phyloP scores from a whole-genome alignment of 2,888 invertebrate genomes.

The Lymantria monacha region DNA sequence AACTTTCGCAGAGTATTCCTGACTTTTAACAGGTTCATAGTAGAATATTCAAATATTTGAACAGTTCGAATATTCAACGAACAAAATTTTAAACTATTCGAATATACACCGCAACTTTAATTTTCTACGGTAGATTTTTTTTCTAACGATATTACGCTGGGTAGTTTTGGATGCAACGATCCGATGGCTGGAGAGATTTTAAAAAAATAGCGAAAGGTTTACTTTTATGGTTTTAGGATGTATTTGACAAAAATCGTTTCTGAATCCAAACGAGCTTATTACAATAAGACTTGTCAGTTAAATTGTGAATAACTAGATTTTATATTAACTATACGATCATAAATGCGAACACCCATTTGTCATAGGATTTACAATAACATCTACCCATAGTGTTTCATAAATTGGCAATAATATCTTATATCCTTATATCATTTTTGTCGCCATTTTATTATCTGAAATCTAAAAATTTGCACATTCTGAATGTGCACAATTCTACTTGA shows the following conservation, averaged over 20 bases:
- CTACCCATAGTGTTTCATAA: too few species aligned
- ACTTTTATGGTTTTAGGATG: not conserved
- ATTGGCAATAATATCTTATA: too few species aligned
- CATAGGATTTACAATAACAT: too few species aligned
- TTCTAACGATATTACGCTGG: conserved; percentile 29
- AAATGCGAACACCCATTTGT: too few species aligned
- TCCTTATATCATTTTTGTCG: too few species aligned
- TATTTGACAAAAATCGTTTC: not conserved
- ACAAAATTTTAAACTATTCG: conserved; percentile 49
- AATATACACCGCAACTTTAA: conserved; percentile 47
- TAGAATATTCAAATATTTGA: conserved; percentile 57
- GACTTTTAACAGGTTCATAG: conserved; percentile 14
- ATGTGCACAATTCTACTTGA: too few species aligned
- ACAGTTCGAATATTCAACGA: conserved; percentile 36
- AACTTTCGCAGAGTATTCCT: conserved; percentile 44
- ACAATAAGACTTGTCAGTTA: not conserved
- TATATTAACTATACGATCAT: too few species aligned
- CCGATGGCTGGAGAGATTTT: conserved; percentile 9
- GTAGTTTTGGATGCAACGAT: conserved; percentile 12
- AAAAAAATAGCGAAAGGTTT: not conserved
- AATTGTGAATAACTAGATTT: not conserved
- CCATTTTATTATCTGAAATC: too few species aligned
- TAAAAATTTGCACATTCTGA: too few species aligned
- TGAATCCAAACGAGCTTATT: not conserved
- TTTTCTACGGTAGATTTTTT: conserved; percentile 50